phyloP scores from a whole-genome alignment of 2,113 vertebrate species.

The Elephas maximus region DNA sequence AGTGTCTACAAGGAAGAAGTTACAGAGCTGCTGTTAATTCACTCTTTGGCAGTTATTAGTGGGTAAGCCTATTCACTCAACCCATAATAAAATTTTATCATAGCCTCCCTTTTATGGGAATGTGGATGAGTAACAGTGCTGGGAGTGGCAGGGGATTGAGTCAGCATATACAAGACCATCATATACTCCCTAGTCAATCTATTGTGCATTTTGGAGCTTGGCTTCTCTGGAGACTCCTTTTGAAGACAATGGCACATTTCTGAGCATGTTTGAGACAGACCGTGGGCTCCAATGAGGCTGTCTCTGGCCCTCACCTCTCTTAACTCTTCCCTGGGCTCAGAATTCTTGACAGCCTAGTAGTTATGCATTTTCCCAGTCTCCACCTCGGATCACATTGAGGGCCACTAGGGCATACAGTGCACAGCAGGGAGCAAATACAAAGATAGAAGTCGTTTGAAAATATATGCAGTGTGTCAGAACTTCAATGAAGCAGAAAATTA shows the following conservation, averaged over 20 bases:
- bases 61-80: too few species aligned
- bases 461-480: background rate
- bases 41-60: too few species aligned
- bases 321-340: background rate
- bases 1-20: background rate
- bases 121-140: background rate
- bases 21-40: background rate
- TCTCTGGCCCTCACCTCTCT: background rate
- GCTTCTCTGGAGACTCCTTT: background rate
- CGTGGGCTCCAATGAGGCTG: background rate
- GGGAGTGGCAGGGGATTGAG: background rate
- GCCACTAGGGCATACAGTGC: background rate
- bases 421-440: background rate
- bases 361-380: too few species aligned
- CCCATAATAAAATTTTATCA: too few species aligned
- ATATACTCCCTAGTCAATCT: background rate
- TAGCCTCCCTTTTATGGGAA: background rate
- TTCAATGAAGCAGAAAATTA: background rate
- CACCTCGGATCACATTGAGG: background rate
- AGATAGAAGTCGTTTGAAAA: background rate
- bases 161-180: background rate
- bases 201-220: background rate
- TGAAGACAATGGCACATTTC: background rate
- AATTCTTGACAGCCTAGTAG: background rate
- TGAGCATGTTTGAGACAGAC: background rate